Base-by-base conservation (phyloP, 1,140 invertebrate genomes). In the Euura saliciscinereae region DNA sequence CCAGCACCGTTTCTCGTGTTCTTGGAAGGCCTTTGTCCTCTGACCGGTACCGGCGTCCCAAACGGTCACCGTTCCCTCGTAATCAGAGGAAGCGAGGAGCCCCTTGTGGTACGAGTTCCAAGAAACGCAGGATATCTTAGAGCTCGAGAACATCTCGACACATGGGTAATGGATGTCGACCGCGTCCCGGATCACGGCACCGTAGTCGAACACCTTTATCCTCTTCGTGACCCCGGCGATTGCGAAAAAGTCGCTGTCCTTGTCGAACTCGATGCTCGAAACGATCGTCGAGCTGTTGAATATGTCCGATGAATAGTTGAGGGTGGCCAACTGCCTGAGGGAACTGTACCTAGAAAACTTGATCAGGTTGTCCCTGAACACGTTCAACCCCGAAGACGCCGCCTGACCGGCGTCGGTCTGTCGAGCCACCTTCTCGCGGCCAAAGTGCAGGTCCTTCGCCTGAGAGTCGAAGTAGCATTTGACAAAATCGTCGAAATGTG, bases 1-100 rank as follows among this genome's bases (percentile, higher is more conserved):
- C 97, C 97, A 99, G 84, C 96, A 98, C 69, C 97, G 88, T 84
- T 98, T 98, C 84, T 99, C 97, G 86, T 99, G 97, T 85, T 99
- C 97, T 83, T 97, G 91, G 81, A 93, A 94, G 44, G 91, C 91
- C 76, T 93, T 91, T 4, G 91, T 94, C 77, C 89, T 89, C 77
- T 93, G 91, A n/a, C 92, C 93, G 1, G 93, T 95, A 42, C 91
- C 91, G 1, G 95, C 95, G 88, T 99, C 97, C 97, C 97, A 99
- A 11, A 99, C 91, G 5, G 94, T 94, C 0, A 99, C 96, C 1
- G 93, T 96, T 43, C 97, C 97, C 86, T 98, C 97, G 86, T 99
- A 99, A 88, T 99, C 97, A 74, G 95, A 95, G n/a, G 96, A 97
- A 0, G 96, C 96, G 45, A 99, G 85, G 80, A 94, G 92, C 72